Evolutionary conservation across 1,140 invertebrate species (phyloP).

Genomic region (Trichomalopsis sarcophagae): DNA sequence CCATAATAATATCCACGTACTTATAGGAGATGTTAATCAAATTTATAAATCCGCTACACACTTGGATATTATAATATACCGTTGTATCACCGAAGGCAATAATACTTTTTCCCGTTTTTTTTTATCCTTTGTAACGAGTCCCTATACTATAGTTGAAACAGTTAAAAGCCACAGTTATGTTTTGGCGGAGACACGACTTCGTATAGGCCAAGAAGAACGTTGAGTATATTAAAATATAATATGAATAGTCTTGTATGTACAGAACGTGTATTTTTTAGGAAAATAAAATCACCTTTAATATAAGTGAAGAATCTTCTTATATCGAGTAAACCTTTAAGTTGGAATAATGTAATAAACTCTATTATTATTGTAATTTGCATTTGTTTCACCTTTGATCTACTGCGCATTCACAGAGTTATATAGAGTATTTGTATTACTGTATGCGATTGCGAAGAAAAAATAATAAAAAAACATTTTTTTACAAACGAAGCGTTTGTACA

Average conservation of each 20-base stretch:
- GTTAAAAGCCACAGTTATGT: neutral
- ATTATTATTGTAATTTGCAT: neutral
- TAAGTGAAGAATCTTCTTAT: neutral
- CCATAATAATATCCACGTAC: conserved; percentile 49
- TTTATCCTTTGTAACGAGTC: neutral
- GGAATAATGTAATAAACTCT: too few species aligned
- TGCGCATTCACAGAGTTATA: neutral
- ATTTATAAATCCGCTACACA: neutral
- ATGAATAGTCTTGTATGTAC: conserved; percentile 38
- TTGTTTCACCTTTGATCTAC: neutral
- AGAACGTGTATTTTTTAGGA: conserved; percentile 38
- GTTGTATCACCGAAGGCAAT: neutral
- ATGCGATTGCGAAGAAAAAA: neutral
- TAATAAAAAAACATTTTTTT: neutral
- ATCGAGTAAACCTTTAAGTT: neutral
- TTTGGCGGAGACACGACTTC: conserved; percentile 35
- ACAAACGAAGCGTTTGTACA: neutral
- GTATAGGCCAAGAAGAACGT: conserved; percentile 1
- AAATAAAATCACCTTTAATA: conserved; percentile 45
- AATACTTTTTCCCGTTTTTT: neutral
- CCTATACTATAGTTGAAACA: neutral
- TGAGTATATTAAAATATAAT: conserved; percentile 30
- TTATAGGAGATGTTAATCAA: conserved; percentile 37
- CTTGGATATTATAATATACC: neutral
- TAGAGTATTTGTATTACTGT: neutral